Evolutionary conservation across 2,888 invertebrate genomes (phyloP), one percentile per base, ranked within the genome.

Genomic region (Chorisops tibialis): DNA sequence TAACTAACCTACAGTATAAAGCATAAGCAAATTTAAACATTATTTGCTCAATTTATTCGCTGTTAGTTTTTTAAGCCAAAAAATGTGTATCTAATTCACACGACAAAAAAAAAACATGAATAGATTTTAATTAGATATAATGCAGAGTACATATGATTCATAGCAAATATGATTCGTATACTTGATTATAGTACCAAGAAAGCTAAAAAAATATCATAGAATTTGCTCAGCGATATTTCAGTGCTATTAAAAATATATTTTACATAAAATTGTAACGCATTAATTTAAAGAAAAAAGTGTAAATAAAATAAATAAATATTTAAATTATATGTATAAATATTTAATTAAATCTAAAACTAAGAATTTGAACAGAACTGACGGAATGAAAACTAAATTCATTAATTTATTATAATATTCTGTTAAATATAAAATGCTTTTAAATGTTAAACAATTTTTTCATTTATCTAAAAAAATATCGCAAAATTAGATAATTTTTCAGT

Each of bases 151-250:
- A 12, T 22, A 21, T 30, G 30, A 49, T 35, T 6, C 7, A 35
- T 12, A 49, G 37, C 7, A 52, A 21, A 21, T 38, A 16, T 39
- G 41, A n/a, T n/a, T n/a, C n/a, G n/a, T n/a, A n/a, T n/a, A n/a
- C n/a, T n/a, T n/a, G n/a, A n/a, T n/a, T n/a, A n/a, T n/a, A 56
- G 56, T 56, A 45, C 56, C 56, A 56, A 56, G 56, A 56, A 56
- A 56, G 56, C 18, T 43, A 24, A 56, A 9, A n/a, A n/a, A 54
- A 43, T 45, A 56, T 56, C 56, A 56, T 41, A 18, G 21, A 56
- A 43, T 43, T 56, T 56, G 56, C 56, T 56, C 56, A 56, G 56
- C 56, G 56, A 56, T 56, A 16, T 43, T 35, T 30, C 45, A 45
- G 56, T 56, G 56, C 56, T 56, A 56, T 56, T 56, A 43, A 4